Evolutionary conservation across 2,888 invertebrate species (phyloP).

Genomic region (Heterodera filipjevi): DNA sequence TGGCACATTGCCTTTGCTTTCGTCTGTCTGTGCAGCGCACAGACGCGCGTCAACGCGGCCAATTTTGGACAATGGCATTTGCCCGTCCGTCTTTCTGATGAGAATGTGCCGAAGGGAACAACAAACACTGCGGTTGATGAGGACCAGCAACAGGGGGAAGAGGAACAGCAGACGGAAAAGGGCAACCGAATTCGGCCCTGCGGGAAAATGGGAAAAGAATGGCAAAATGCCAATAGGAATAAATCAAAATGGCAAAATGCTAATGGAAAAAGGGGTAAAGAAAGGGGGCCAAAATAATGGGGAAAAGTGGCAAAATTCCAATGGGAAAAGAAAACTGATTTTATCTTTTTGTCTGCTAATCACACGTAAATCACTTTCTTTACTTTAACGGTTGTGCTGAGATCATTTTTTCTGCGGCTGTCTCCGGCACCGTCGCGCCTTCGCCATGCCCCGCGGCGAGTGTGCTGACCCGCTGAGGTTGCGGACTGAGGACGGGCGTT

Average conservation of each 20-base stretch:
- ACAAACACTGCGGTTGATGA: neutral
- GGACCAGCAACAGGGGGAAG: neutral
- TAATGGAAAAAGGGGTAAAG: no score
- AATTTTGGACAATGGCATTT: no score
- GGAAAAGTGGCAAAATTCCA: no score
- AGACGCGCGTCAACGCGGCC: neutral
- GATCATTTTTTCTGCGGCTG: neutral
- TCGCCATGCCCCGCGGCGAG: neutral
- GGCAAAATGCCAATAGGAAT: neutral
- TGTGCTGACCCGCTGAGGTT: neutral
- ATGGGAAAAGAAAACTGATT: no score
- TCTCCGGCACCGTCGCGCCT: slow-evolving; percentile 4
- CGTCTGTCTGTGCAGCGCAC: no score
- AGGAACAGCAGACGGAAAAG: neutral
- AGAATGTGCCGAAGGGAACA: neutral
- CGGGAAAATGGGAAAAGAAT: neutral
- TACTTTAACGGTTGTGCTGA: neutral
- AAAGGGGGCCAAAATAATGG: no score
- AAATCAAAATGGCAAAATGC: no score
- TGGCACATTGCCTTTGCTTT: no score
- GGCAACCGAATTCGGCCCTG: neutral
- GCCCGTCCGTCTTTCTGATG: neutral
- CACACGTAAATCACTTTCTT: neutral
- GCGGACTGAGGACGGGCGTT: neutral
- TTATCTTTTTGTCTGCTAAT: no score